phyloP scores from a whole-genome alignment of 2,888 invertebrate species.

The Macrosiphum euphorbiae region DNA sequence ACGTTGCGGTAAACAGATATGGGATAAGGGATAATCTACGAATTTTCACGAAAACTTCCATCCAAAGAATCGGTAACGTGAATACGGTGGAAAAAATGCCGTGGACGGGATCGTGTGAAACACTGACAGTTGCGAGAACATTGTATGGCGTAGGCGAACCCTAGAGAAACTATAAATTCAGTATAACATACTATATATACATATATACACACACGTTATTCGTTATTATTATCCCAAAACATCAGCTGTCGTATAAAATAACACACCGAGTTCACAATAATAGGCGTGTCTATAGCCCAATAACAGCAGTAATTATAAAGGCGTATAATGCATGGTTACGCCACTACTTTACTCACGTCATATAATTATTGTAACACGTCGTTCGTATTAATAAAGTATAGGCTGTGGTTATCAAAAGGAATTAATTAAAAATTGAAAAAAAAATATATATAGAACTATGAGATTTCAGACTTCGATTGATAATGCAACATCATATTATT shows the following conservation, averaged over 20 bases:
- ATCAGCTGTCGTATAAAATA: conserved; percentile 13
- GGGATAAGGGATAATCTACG: background rate
- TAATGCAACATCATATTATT: background rate
- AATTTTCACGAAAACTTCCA: background rate
- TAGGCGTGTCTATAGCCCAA: background rate
- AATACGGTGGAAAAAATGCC: background rate
- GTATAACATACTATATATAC: background rate
- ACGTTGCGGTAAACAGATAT: background rate
- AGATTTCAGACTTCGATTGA: background rate
- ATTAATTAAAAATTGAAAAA: background rate
- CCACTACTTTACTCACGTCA: background rate
- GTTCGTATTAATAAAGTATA: background rate
- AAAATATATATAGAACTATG: background rate
- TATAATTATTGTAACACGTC: background rate
- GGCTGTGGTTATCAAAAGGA: background rate
- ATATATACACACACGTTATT: background rate
- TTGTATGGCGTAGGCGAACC: background rate
- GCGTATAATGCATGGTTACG: background rate
- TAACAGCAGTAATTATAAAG: background rate
- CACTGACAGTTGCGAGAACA: background rate
- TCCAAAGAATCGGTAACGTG: background rate
- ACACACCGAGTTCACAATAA: background rate
- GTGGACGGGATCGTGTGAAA: background rate
- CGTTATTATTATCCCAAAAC: background rate
- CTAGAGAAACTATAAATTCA: background rate